Evolutionary conservation across 2,888 invertebrate species (phyloP), one percentile per base, ranked within the genome.

Genomic region (Beris chalybata): DNA sequence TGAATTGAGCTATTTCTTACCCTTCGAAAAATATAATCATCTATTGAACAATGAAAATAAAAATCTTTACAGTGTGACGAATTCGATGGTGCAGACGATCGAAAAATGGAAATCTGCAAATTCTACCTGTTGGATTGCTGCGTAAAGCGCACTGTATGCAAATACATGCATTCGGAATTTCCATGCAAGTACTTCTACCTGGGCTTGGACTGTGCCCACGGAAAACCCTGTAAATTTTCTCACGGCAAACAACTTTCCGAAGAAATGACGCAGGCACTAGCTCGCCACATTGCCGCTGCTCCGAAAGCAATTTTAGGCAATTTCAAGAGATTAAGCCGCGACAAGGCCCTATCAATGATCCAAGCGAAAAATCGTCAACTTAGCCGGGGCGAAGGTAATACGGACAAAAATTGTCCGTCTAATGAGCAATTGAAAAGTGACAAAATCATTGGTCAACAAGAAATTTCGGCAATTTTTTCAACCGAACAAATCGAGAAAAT

Each of bases 181-280:
- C 68, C 68, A 5, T 68, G 68, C 52, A 68, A 68, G 52, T 68
- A 45, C 52, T 68, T 57, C 38, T 58, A 68, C 47, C 45, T 68
- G 9, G 68, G 65, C 9, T 31, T 68, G 13, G 44, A 68, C 11
- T 68, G 68, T 32, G 31, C 53, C 29, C 48, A 65, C 38, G 56
- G 61, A 30, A 55, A 52, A 38, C 44, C 52, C 5, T 68, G 68
- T 43, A 68, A 68, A 63, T 68, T 65, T 57, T 52, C 56, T 12
- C 68, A 68, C 52, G 68, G 65, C 4, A 65, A 68, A 31, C 45
- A 56, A 30, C 48, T 65, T 44, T 52, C 44, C 0, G 53, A 57
- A 7, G 57, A 68, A 47, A 65, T 68, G 61, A 65, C 61, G 30
- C 56, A 15, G n/a, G 65, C 57, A 30, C 38, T 68, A 50, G 31